Evolutionary conservation across 2,797 vertebrate species (phyloP).

Genomic region (Darevskia nairensis): DNA sequence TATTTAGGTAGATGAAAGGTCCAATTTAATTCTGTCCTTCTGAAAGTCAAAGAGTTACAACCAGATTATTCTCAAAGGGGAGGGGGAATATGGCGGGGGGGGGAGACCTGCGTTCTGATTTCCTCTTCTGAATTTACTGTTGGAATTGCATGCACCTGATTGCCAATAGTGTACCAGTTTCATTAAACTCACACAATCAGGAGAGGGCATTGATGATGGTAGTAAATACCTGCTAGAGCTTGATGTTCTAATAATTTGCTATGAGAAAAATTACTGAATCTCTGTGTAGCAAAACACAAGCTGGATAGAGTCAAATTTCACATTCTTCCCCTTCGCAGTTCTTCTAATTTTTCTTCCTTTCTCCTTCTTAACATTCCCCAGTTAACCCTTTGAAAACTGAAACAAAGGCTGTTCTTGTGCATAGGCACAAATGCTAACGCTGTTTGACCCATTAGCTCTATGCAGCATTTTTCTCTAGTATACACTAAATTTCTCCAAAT

Average conservation of each 20-base stretch:
- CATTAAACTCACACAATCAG: conserved; percentile 26
- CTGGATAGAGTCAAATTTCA: conserved; percentile 46
- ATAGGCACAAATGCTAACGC: neutral
- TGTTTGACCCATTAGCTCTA: conserved; percentile 4
- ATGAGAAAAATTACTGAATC: conserved; percentile 40
- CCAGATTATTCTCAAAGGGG: conserved; percentile 15
- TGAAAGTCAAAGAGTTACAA: conserved; percentile 5
- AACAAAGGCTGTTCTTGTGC: neutral
- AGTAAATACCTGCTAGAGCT: conserved; percentile 34
- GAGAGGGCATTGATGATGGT: conserved; percentile 4
- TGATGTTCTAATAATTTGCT: conserved; percentile 29
- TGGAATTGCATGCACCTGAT: conserved; percentile 15
- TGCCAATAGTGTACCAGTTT: conserved; percentile 9
- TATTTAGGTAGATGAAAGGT: conserved; percentile 1
- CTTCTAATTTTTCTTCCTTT: conserved; percentile 23
- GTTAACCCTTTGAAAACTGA: conserved; percentile 49
- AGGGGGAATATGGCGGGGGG: neutral
- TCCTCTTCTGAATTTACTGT: conserved; percentile 10
- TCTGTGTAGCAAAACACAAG: conserved; percentile 42
- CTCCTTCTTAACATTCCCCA: conserved; percentile 25
- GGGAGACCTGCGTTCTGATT: neutral
- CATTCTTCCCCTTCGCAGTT: conserved; percentile 28
- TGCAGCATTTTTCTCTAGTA: neutral
- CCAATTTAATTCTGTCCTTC: conserved; percentile 53
- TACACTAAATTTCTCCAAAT: neutral